phyloP scores from a whole-genome alignment of 2,888 invertebrate species.

The Yponomeuta plumbellus region DNA sequence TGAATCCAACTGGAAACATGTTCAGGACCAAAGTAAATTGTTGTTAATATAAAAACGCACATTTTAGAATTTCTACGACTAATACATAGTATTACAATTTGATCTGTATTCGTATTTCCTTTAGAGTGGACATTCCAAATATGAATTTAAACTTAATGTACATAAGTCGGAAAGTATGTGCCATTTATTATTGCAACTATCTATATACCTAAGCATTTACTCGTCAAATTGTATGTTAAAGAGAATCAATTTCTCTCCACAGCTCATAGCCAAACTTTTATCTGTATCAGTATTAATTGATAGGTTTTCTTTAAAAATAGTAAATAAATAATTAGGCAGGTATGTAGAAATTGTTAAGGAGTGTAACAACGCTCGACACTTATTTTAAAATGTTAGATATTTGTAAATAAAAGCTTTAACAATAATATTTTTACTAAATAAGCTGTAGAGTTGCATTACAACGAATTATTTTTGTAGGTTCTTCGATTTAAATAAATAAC shows the following conservation, averaged over 20 bases:
- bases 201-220: neutral
- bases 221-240: neutral
- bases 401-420: conserved; percentile 14
- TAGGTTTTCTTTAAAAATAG: conserved; percentile 1
- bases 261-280: conserved; percentile 10
- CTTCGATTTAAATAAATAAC: neutral
- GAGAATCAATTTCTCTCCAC: neutral
- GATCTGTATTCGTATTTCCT: neutral
- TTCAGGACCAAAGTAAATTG: conserved; percentile 1
- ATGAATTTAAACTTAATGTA: neutral
- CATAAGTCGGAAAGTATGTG: neutral
- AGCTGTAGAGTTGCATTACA: neutral
- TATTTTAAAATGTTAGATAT: too few relatives aligned
- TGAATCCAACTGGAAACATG: neutral
- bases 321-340: neutral
- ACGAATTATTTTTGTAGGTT: conserved; percentile 7
- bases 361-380: neutral
- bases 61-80: neutral
- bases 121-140: neutral
- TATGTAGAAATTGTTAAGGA: neutral
- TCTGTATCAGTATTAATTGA: conserved; percentile 11
- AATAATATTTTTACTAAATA: conserved; percentile 2
- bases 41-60: neutral
- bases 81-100: neutral
- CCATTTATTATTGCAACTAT: neutral